phyloP scores from a whole-genome alignment of 1,140 invertebrate species.

The Probaryconus sp. region DNA sequence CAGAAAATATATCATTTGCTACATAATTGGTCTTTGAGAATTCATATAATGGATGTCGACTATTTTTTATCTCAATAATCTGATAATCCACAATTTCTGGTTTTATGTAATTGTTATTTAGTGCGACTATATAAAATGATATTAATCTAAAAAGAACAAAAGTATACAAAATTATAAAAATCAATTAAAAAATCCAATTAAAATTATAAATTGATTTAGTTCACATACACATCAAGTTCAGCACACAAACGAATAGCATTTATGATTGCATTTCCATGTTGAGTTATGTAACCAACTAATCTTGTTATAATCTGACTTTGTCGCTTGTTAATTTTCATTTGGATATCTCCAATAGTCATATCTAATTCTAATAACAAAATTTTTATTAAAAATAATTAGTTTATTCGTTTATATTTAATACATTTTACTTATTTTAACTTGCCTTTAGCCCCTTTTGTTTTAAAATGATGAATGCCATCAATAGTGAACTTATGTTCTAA shows the following conservation, averaged over 20 bases:
- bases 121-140: slow-evolving; percentile 84
- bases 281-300: slow-evolving; percentile 82
- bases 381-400: slow-evolving; percentile 7
- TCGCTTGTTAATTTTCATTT: slow-evolving; percentile 86
- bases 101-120: slow-evolving; percentile 84
- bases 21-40: slow-evolving; percentile 83
- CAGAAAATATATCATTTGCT: slow-evolving; percentile 84
- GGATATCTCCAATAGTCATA: slow-evolving; percentile 85
- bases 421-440: background rate
- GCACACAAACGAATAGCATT: slow-evolving; percentile 82
- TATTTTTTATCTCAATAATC: slow-evolving; percentile 84
- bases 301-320: slow-evolving; percentile 86
- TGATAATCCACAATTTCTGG: slow-evolving; percentile 82
- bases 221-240: slow-evolving; percentile 85
- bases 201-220: background rate
- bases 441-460: slow-evolving; percentile 86
- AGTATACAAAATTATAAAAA: background rate
- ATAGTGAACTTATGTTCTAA: slow-evolving; percentile 86
- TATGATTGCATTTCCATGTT: slow-evolving; percentile 81
- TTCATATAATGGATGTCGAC: slow-evolving; percentile 89
- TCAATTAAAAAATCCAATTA: background rate
- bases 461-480: slow-evolving; percentile 85
- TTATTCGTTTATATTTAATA: background rate
- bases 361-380: slow-evolving; percentile 84
- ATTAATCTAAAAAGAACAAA: slow-evolving; percentile 81